Evolutionary conservation across 2,888 invertebrate species (phyloP).

Genomic region (Ceramica pisi): DNA sequence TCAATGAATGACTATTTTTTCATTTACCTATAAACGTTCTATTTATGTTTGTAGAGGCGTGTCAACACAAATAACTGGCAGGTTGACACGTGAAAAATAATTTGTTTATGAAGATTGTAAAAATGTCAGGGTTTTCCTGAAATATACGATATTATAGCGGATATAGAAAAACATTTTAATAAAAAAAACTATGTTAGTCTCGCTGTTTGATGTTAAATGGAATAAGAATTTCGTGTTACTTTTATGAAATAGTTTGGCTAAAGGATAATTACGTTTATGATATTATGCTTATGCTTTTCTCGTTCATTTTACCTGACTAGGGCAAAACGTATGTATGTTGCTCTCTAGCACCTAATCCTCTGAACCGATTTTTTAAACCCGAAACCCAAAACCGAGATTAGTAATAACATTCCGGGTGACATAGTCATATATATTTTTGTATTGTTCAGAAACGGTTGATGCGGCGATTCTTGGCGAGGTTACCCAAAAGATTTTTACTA

Average conservation of each 20-base stretch:
- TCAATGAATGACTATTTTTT: too few species aligned
- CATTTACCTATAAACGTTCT: too few species aligned
- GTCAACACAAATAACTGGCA: background rate
- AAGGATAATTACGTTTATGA: background rate
- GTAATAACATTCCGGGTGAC: too few species aligned
- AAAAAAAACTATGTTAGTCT: background rate
- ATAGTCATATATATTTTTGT: too few species aligned
- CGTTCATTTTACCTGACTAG: background rate
- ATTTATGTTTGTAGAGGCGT: too few species aligned
- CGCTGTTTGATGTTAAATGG: conserved; percentile 3
- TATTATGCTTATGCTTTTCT: background rate
- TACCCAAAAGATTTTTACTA: too few species aligned
- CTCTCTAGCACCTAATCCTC: too few species aligned
- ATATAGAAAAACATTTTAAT: background rate
- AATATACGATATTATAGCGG: background rate
- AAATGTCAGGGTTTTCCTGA: background rate
- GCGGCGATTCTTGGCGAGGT: too few species aligned
- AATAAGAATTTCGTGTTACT: background rate
- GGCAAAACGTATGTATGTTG: too few species aligned
- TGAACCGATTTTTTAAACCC: too few species aligned
- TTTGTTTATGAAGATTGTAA: background rate
- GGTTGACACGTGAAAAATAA: background rate
- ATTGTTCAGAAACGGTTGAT: background rate
- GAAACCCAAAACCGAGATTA: too few species aligned
- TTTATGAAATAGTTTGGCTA: conserved; percentile 1